Evolutionary conservation across 2,797 vertebrate species (phyloP).

Genomic region (Leucoraja ocellata): DNA sequence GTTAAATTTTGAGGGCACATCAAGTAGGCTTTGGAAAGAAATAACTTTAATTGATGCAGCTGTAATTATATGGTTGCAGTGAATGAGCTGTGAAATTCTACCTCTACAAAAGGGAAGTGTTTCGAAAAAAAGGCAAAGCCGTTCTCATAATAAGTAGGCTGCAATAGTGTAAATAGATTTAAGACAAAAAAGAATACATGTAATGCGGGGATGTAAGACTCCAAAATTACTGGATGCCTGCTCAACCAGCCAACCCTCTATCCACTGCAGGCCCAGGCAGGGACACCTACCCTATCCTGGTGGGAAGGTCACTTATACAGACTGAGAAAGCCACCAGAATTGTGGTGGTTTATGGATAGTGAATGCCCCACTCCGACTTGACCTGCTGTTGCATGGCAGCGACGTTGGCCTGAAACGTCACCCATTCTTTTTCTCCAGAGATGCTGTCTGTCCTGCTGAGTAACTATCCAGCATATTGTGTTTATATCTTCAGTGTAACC

Average conservation of each 20-base stretch:
- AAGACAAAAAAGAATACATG: background rate
- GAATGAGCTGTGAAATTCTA: background rate
- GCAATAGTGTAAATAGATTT: background rate
- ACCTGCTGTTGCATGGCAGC: background rate
- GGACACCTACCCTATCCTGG: background rate
- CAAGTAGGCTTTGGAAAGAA: background rate
- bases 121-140: background rate
- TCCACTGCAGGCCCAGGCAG: background rate
- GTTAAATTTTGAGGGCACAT: background rate
- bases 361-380: background rate
- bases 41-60: slow-evolving; percentile 22
- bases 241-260: too few species aligned
- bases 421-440: too few species aligned
- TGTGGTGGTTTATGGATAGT: background rate
- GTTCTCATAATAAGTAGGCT: background rate
- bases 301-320: background rate
- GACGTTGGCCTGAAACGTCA: background rate
- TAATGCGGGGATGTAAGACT: too few species aligned
- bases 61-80: slow-evolving; percentile 10
- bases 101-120: background rate
- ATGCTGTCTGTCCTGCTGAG: too few species aligned
- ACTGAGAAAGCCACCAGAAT: background rate
- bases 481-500: too few species aligned
- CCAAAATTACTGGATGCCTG: background rate
- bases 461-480: too few species aligned